A percentile compares a stretch with the other conserved stretches of the same genome.
These are phyloP conservation scores for Ascaphus truei DNA, from an alignment of 2,113 vertebrate genomes.

Conservation along the genomic window DNA sequence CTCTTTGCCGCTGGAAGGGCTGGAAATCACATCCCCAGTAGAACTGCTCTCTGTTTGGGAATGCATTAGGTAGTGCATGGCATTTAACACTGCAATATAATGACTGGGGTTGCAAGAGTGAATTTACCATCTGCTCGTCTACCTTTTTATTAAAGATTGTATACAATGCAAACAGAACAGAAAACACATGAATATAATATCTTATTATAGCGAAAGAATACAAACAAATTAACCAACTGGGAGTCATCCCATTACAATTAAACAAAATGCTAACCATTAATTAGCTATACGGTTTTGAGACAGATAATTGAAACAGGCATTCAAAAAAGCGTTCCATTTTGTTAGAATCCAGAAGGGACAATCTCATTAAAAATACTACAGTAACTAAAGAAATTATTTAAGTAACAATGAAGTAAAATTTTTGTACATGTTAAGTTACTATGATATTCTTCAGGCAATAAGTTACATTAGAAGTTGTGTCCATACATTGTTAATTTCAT, in stretches of 20 bases:
- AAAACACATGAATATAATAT: neutral
- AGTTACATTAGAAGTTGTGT: too few relatives aligned
- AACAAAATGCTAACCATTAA: neutral
- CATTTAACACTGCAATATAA: neutral
- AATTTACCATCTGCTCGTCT: slow-evolving; percentile 6
- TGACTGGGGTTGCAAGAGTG: neutral
- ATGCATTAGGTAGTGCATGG: slow-evolving; percentile 6
- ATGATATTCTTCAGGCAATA: too few relatives aligned
- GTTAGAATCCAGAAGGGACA: slow-evolving; percentile 4
- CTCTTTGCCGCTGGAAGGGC: slow-evolving; percentile 68
- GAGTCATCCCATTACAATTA: slow-evolving; percentile 18
- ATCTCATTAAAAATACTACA: neutral
- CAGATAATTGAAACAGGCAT: slow-evolving; percentile 19
- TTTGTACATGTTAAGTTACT: too few relatives aligned
- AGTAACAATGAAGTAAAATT: too few relatives aligned
- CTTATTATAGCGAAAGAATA: neutral
- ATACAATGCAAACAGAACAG: slow-evolving; percentile 1
- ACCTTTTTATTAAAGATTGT: neutral
- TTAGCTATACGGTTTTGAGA: neutral
- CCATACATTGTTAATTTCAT: too few relatives aligned
- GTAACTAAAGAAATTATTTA: neutral
- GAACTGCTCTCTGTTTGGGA: slow-evolving; percentile 52
- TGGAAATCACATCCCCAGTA: slow-evolving; percentile 59
- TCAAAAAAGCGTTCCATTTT: slow-evolving; percentile 3
- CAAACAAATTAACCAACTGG: neutral